Percentiles rank a stretch among this genome's conserved stretches.
Evolutionary conservation across 2,797 vertebrate genomes (phyloP).

Genomic region (Pterois miles): DNA sequence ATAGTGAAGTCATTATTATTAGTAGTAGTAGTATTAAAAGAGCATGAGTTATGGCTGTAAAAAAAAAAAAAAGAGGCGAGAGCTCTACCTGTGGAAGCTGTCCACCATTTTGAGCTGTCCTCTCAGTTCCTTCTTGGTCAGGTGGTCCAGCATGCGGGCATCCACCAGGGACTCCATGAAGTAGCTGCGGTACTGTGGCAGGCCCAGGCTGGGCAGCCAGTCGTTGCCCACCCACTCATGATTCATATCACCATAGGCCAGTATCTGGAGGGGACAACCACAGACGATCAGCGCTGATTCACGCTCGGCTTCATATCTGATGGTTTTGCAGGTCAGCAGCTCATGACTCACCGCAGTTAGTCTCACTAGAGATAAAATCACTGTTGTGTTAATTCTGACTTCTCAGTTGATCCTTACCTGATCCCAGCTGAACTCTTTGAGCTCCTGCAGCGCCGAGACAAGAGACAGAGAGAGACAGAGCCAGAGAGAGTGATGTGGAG

Average conservation of each 20-base stretch:
- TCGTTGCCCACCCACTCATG: slow-evolving; percentile 96
- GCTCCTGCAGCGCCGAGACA: slow-evolving; percentile 83
- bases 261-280: slow-evolving; percentile 81
- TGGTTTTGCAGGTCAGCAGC: slow-evolving; percentile 4
- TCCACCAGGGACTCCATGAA: slow-evolving; percentile 97
- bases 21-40: no score
- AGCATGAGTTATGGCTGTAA: no score
- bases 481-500: slow-evolving; percentile 49
- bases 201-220: slow-evolving; percentile 93
- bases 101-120: slow-evolving; percentile 97
- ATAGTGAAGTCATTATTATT: no score
- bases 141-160: slow-evolving; percentile 93
- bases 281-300: slow-evolving; percentile 54
- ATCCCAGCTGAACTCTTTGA: slow-evolving; percentile 97
- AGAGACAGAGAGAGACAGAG: slow-evolving; percentile 52
- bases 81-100: slow-evolving; percentile 92
- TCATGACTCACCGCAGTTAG: slow-evolving; percentile 47
- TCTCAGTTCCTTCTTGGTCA: slow-evolving; percentile 95
- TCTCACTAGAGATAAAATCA: slow-evolving; percentile 12
- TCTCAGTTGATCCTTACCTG: slow-evolving; percentile 83
- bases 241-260: slow-evolving; percentile 95
- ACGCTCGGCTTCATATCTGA: slow-evolving; percentile 35
- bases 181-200: slow-evolving; percentile 94
- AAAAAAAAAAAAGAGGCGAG: no score
- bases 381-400: slow-evolving; percentile 15